Evolutionary conservation across 2,888 invertebrate genomes (phyloP).

Genomic region (Aspidiotus destructor): DNA sequence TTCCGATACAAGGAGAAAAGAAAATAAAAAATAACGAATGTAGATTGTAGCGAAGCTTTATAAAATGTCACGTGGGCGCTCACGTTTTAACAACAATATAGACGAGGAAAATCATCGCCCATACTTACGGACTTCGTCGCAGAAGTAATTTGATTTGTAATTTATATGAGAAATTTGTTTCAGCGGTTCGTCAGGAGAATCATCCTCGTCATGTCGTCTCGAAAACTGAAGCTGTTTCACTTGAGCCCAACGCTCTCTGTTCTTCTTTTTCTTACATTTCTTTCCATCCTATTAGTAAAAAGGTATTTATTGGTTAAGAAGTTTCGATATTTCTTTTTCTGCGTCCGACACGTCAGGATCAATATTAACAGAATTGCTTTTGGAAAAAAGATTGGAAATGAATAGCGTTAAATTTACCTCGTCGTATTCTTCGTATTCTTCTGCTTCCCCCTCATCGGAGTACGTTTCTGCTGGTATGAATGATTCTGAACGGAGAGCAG

Average conservation of each 20-base stretch:
- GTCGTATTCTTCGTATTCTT: conserved; percentile 21
- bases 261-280: conserved; percentile 21
- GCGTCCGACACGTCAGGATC: not conserved
- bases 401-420: conserved; percentile 9
- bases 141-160: conserved; percentile 24
- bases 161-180: conserved; percentile 20
- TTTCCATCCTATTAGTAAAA: not conserved
- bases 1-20: too few relatives aligned
- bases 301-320: not conserved
- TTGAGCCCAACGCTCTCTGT: conserved; percentile 19
- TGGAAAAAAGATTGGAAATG: not conserved
- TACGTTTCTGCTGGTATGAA: conserved; percentile 1
- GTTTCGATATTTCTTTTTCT: not conserved
- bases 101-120: too few relatives aligned
- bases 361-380: not conserved
- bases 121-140: conserved; percentile 23
- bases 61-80: too few relatives aligned
- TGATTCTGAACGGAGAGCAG: not conserved
- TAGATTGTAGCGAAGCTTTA: too few relatives aligned
- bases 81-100: too few relatives aligned
- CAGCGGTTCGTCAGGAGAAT: conserved; percentile 10
- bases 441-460: not conserved
- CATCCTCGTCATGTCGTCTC: conserved; percentile 9
- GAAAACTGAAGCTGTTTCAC: conserved; percentile 24
- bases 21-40: too few relatives aligned